phyloP scores from a whole-genome alignment of 2,113 vertebrate genomes.

The Clinocottus analis region DNA sequence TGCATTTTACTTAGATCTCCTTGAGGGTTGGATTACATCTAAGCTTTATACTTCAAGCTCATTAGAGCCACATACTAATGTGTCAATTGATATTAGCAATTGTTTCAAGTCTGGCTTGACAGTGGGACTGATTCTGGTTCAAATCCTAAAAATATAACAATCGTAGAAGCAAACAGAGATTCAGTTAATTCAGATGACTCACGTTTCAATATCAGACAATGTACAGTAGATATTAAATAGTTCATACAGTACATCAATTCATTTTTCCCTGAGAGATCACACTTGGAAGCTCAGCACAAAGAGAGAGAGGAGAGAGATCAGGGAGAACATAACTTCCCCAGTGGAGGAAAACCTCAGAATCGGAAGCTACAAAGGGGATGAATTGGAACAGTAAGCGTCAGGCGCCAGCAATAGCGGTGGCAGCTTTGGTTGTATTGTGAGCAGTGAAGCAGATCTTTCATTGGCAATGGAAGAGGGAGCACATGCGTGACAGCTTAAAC shows the following conservation, averaged over 20 bases:
- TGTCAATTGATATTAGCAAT: background rate
- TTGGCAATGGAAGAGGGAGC: conserved; percentile 25
- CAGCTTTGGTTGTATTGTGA: conserved; percentile 23
- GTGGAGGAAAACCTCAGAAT: conserved; percentile 15
- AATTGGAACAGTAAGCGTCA: conserved; percentile 34
- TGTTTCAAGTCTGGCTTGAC: background rate
- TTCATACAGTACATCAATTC: conserved; percentile 16
- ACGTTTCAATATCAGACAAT: background rate
- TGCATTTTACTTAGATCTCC: background rate
- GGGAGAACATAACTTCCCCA: conserved; percentile 21
- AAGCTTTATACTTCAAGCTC: background rate
- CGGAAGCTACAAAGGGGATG: conserved; percentile 17
- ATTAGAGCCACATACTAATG: background rate
- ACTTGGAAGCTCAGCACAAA: conserved; percentile 21
- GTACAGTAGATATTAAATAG: conserved; percentile 1
- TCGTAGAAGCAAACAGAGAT: too few species aligned
- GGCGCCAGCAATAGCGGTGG: conserved; percentile 15
- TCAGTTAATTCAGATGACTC: background rate
- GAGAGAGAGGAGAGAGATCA: conserved; percentile 6
- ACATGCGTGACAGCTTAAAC: conserved; percentile 42
- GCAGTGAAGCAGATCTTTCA: conserved; percentile 36
- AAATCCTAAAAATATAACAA: background rate
- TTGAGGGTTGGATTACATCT: background rate
- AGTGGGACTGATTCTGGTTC: background rate
- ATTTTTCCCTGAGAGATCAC: background rate